These are phyloP conservation scores for Lacerta bilineata DNA, from an alignment of 2,797 vertebrate genomes.

Conservation along the genomic window DNA sequence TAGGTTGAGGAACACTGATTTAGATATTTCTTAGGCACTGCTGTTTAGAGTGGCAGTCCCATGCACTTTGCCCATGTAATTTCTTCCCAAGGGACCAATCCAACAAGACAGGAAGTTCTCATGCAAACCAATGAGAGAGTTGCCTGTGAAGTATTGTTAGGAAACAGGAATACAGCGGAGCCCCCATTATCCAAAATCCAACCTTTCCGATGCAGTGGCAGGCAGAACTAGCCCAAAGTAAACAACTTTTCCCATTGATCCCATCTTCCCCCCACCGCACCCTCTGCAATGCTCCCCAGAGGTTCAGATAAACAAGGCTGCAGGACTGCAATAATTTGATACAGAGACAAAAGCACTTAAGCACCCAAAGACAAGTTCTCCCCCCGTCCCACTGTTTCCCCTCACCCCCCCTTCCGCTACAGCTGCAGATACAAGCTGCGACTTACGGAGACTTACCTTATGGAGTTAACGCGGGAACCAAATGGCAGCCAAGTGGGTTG, in stretches of 20 bases:
- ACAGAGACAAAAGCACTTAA: neutral
- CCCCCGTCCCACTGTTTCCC: neutral
- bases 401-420: neutral
- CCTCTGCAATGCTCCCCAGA: neutral
- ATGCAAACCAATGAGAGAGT: slow-evolving; percentile 14
- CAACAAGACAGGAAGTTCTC: neutral
- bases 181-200: neutral
- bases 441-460: slow-evolving; percentile 79
- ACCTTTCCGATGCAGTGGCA: neutral
- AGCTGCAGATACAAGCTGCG: slow-evolving; percentile 72
- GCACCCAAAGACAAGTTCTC: slow-evolving; percentile 48
- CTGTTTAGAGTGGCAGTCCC: neutral
- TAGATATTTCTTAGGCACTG: neutral
- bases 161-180: slow-evolving; percentile 14
- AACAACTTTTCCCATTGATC: neutral
- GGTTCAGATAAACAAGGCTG: neutral
- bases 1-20: neutral
- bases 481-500: slow-evolving; percentile 74
- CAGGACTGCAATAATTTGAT: neutral
- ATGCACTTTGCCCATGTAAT: neutral
- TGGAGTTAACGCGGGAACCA: slow-evolving; percentile 72
- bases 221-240: neutral
- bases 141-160: slow-evolving; percentile 43
- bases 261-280: neutral
- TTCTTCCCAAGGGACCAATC: neutral